Conservation (phyloP, 2,888 invertebrate genomes). For the Xylocampa areola region DNA sequence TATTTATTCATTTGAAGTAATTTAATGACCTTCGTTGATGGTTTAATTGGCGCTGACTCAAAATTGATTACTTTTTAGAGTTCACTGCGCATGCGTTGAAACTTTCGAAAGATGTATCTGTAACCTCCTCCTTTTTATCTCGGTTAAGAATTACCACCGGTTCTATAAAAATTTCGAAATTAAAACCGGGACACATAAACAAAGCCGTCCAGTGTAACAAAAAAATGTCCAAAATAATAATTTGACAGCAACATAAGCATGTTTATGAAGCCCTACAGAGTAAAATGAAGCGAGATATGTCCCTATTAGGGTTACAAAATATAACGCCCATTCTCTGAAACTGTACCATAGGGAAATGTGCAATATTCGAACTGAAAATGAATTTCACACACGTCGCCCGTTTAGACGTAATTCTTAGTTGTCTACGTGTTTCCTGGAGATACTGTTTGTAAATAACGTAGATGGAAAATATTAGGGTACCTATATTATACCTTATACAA, state of each 20-base stretch:
- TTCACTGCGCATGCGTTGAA: no score
- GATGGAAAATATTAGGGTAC: slow-evolving; percentile 20
- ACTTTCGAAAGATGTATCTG: no score
- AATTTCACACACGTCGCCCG: slow-evolving; percentile 61
- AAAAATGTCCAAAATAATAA: slow-evolving; percentile 7
- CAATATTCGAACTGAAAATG: slow-evolving; percentile 63
- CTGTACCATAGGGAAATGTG: slow-evolving; percentile 66
- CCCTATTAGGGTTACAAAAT: slow-evolving; percentile 72
- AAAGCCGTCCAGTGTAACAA: neutral
- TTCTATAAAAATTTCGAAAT: no score
- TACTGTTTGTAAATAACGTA: slow-evolving; percentile 24
- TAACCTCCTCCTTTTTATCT: no score
- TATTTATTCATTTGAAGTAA: no score
- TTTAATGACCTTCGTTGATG: no score
- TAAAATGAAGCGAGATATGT: slow-evolving; percentile 62
- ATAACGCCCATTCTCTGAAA: slow-evolving; percentile 69
- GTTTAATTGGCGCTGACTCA: no score
- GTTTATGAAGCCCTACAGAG: slow-evolving; percentile 63
- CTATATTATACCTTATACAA: no score
- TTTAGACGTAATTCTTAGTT: slow-evolving; percentile 62
- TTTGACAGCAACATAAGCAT: slow-evolving; percentile 51
- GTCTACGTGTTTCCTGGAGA: slow-evolving; percentile 39
- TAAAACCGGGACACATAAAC: no score
- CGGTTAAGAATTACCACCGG: no score
- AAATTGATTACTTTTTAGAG: no score